Percentiles rank a stretch among this genome's conserved stretches.
phyloP scores from a whole-genome alignment of 2,888 invertebrate genomes.

The Mesorhabditis sp. region DNA sequence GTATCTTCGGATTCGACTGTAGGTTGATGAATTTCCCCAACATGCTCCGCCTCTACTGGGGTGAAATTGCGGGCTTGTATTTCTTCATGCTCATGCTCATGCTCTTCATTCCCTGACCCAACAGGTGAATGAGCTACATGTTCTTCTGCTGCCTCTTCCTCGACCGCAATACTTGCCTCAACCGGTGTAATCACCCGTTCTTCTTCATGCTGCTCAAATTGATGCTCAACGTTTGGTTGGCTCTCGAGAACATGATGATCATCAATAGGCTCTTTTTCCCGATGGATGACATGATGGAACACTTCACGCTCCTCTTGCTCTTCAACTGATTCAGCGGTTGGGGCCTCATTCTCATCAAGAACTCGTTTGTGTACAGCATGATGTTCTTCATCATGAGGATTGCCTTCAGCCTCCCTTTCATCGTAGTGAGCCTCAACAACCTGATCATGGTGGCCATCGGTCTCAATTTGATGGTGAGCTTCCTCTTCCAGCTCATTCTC shows the following conservation, averaged over 20 bases:
- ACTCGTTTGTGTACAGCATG: conserved; percentile 4
- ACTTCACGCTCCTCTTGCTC: no score
- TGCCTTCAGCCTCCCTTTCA: conserved; percentile 5
- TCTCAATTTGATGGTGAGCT: not conserved
- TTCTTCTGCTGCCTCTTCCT: not conserved
- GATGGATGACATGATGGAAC: no score
- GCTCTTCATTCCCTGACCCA: not conserved
- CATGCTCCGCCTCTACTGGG: no score
- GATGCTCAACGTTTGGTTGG: not conserved
- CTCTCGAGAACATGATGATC: not conserved
- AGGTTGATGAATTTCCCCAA: no score
- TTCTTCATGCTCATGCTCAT: conserved; percentile 1
- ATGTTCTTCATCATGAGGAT: conserved; percentile 3
- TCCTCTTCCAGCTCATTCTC: conserved; percentile 6
- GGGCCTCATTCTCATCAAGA: not conserved
- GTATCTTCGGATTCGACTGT: no score
- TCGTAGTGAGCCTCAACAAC: not conserved
- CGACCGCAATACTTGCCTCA: not conserved
- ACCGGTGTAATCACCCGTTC: no score
- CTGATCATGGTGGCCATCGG: not conserved
- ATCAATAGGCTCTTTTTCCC: no score
- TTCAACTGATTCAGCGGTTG: not conserved
- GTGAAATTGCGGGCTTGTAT: not conserved
- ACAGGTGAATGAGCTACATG: not conserved
- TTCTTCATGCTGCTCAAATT: not conserved